These are phyloP conservation scores for Hemicrepidius hirtus DNA, from an alignment of 2,888 invertebrate species.

Conservation along the genomic window DNA sequence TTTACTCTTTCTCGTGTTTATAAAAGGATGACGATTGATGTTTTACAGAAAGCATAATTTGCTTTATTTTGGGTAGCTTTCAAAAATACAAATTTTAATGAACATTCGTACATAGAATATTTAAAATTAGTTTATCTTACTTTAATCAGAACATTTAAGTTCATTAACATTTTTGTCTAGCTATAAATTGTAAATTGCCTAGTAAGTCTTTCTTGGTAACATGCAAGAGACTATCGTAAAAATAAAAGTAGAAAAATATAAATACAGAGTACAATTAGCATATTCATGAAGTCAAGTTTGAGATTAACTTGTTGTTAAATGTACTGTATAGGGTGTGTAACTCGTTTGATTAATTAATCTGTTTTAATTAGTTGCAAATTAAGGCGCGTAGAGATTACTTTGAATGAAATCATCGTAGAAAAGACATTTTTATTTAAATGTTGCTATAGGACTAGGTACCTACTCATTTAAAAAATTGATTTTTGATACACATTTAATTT, in stretches of 20 bases:
- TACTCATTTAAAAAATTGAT: too few relatives aligned
- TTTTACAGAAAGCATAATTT: too few relatives aligned
- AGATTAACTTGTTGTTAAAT: conserved; percentile 53
- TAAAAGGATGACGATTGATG: too few relatives aligned
- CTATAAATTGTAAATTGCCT: conserved; percentile 29
- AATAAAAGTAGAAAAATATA: conserved; percentile 38
- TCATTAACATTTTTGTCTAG: conserved; percentile 28
- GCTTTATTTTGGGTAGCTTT: too few relatives aligned
- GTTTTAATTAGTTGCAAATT: conserved; percentile 53
- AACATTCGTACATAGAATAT: too few relatives aligned
- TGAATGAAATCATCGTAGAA: conserved; percentile 18
- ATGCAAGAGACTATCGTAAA: conserved; percentile 15
- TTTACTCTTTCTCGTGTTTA: too few relatives aligned
- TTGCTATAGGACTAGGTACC: too few relatives aligned
- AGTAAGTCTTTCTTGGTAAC: conserved; percentile 14
- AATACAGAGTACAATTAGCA: conserved; percentile 50
- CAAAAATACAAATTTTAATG: too few relatives aligned
- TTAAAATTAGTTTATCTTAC: too few relatives aligned
- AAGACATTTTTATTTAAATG: conserved; percentile 9
- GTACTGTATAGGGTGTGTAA: conserved; percentile 45
- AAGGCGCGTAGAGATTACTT: conserved; percentile 41
- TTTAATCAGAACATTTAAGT: conserved; percentile 28
- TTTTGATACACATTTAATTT: too few relatives aligned
- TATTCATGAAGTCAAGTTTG: conserved; percentile 52
- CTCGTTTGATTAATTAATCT: conserved; percentile 55